Evolutionary conservation across 2,113 vertebrate species (phyloP).

Genomic region (Mesitornis unicolor): DNA sequence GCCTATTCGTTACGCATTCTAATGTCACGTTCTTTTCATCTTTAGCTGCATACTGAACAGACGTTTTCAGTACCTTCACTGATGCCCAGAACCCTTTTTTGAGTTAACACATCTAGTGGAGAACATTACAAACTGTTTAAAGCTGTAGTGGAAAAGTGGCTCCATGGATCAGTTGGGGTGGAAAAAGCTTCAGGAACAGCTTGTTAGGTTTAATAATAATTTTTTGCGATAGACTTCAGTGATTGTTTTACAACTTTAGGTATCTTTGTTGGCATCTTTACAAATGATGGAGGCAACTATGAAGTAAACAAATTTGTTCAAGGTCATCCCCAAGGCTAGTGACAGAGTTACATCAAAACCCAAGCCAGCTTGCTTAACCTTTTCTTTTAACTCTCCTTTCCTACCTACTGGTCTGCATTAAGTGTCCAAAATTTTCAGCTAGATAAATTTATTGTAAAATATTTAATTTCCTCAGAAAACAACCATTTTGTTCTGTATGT

Average conservation of each 20-base stretch:
- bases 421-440: background rate
- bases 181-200: background rate
- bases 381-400: background rate
- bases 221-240: background rate
- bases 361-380: background rate
- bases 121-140: background rate
- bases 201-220: background rate
- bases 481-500: background rate
- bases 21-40: background rate
- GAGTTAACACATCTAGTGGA: background rate
- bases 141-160: background rate
- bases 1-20: background rate
- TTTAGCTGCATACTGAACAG: background rate
- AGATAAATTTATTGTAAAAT: background rate
- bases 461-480: background rate
- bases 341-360: background rate
- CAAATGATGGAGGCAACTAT: background rate
- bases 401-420: background rate
- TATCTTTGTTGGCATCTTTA: background rate
- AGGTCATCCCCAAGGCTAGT: background rate
- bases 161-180: background rate
- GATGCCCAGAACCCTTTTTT: background rate
- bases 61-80: accelerated
- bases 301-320: background rate
- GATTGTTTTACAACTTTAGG: background rate